Evolutionary conservation across 53 echinoderm and acorn worm genomes (phyloP).

Genomic region (Temnopleurus reevesii): DNA sequence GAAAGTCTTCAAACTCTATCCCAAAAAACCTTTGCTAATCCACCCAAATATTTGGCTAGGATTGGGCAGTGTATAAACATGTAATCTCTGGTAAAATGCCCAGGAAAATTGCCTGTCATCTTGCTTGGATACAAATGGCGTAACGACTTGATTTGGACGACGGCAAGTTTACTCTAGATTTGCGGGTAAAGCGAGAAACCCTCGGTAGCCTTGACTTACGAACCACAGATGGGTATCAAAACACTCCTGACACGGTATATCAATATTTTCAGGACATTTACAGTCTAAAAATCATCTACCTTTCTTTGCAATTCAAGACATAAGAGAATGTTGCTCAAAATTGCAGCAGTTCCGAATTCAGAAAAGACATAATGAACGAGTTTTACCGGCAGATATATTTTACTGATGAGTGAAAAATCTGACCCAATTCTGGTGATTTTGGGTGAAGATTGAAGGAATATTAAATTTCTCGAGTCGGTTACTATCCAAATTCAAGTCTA

Average conservation of each 20-base stretch:
- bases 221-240: not conserved
- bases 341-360: not conserved
- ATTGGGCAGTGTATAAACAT: conserved; percentile 20
- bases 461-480: conserved; percentile 30
- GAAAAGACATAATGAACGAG: not conserved
- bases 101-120: conserved; percentile 46
- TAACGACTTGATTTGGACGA: conserved; percentile 49
- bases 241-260: not conserved
- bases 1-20: conserved; percentile 11
- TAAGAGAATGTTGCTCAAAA: not conserved
- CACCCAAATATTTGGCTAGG: conserved; percentile 38
- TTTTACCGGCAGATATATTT: not conserved
- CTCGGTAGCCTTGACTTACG: conserved; percentile 24
- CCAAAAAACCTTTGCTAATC: conserved; percentile 42
- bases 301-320: not conserved
- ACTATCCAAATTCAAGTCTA: conserved; percentile 23
- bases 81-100: conserved; percentile 38
- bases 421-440: conserved; percentile 45
- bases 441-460: conserved; percentile 37
- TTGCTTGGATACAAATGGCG: conserved; percentile 9
- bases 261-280: conserved; percentile 39
- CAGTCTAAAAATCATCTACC: not conserved
- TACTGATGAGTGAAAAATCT: conserved; percentile 36
- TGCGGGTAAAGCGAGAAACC: conserved; percentile 20
- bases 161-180: conserved; percentile 20